phyloP scores from a whole-genome alignment of 2,113 vertebrate species.

The Geococcyx californianus region DNA sequence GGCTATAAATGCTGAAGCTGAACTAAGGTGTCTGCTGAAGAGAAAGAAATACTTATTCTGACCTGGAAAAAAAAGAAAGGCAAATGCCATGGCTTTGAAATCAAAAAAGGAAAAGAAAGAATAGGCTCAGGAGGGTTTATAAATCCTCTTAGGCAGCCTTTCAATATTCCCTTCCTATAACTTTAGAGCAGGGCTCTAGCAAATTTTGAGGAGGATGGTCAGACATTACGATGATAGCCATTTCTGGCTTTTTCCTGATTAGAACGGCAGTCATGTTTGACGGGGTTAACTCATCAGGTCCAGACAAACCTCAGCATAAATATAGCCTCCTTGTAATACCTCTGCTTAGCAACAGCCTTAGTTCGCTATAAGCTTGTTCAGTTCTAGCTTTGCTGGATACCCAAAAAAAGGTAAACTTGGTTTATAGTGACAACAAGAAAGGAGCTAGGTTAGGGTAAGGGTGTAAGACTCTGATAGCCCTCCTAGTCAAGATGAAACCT shows the following conservation, averaged over 20 bases:
- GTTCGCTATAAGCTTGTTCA: background rate
- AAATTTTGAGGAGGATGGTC: slow-evolving; percentile 19
- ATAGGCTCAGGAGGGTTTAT: slow-evolving; percentile 45
- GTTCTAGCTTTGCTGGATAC: background rate
- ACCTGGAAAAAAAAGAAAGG: background rate
- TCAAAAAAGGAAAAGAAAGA: slow-evolving; percentile 28
- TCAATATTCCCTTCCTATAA: background rate
- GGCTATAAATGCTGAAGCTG: background rate
- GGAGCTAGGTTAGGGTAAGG: background rate
- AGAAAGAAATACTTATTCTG: slow-evolving; percentile 11
- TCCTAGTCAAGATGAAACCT: background rate
- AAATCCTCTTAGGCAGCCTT: slow-evolving; percentile 53
- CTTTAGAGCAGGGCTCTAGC: background rate
- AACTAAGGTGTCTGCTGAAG: background rate
- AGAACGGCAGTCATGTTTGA: background rate
- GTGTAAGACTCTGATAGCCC: background rate
- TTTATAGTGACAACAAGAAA: background rate
- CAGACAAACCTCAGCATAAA: background rate
- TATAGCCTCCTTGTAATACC: background rate
- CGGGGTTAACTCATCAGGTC: background rate
- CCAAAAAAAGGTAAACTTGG: background rate
- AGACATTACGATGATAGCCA: background rate
- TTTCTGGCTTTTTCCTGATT: slow-evolving; percentile 16
- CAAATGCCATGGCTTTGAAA: slow-evolving; percentile 25
- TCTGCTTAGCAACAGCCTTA: background rate